Evolutionary conservation across 1,140 invertebrate species (phyloP).

Genomic region (Papilio aristodemus): DNA sequence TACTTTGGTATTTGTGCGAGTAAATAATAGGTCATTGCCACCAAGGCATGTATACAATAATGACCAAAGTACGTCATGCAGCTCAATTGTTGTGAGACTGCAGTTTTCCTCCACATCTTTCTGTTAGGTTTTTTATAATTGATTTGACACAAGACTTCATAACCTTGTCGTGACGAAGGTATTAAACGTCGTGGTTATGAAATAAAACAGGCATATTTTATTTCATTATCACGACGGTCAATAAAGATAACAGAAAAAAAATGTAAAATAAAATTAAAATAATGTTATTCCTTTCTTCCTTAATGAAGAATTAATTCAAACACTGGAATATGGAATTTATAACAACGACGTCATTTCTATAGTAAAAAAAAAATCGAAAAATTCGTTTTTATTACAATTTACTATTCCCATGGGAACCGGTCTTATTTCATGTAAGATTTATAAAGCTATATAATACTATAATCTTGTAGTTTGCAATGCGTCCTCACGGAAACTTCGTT

Average conservation of each 20-base stretch:
- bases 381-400: too few relatives aligned
- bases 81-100: conserved; percentile 25
- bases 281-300: not conserved
- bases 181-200: conserved; percentile 34
- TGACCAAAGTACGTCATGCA: conserved; percentile 26
- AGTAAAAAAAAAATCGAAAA: too few relatives aligned
- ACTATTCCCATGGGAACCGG: not conserved
- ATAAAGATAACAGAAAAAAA: conserved; percentile 22
- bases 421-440: too few relatives aligned
- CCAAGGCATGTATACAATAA: conserved; percentile 20
- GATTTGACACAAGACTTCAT: conserved; percentile 37
- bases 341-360: too few relatives aligned
- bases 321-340: too few relatives aligned
- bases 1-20: conserved; percentile 16
- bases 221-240: conserved; percentile 22
- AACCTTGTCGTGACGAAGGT: conserved; percentile 36
- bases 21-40: conserved; percentile 25
- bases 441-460: not conserved
- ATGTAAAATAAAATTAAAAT: not conserved
- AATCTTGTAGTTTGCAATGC: not conserved
- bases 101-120: conserved; percentile 31
- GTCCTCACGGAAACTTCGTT: not conserved
- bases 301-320: not conserved
- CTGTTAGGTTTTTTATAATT: conserved; percentile 36
- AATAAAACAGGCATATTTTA: conserved; percentile 33